Conservation (phyloP, 1,140 invertebrate species). For the Nomia melanderi region DNA sequence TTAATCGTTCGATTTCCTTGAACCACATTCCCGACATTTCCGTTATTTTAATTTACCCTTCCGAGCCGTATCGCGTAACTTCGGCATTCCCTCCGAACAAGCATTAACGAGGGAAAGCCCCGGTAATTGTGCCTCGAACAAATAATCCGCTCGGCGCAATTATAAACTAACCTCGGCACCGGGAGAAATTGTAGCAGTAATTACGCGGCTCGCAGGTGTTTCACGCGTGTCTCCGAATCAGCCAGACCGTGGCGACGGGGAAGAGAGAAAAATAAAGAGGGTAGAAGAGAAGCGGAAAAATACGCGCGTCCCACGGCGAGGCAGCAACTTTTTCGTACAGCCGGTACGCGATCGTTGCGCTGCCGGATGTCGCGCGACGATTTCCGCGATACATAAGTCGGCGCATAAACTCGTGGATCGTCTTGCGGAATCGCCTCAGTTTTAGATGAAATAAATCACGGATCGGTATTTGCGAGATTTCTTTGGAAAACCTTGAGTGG, state of each 20-base stretch:
- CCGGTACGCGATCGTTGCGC: not conserved
- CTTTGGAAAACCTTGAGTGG: too few relatives aligned
- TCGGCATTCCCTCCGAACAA: not conserved
- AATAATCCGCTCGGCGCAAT: not conserved
- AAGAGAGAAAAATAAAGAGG: too few relatives aligned
- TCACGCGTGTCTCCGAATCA: not conserved
- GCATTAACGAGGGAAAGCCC: not conserved
- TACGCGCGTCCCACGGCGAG: not conserved
- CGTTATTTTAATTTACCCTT: not conserved
- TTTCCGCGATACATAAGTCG: constrained; percentile 21
- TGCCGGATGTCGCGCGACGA: not conserved
- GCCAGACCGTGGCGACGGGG: not conserved
- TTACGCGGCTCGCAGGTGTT: not conserved
- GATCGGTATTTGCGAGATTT: too few relatives aligned
- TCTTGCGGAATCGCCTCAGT: too few relatives aligned
- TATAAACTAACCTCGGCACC: not conserved
- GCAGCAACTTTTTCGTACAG: not conserved
- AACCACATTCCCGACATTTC: too few relatives aligned
- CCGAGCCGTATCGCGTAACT: not conserved
- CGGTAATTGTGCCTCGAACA: not conserved
- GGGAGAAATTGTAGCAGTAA: not conserved
- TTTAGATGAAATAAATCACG: too few relatives aligned
- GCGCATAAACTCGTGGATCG: not conserved
- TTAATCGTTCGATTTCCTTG: too few relatives aligned
- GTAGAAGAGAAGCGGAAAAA: not conserved